A percentile compares a stretch with the other conserved stretches of the same genome.
phyloP scores from a whole-genome alignment of 2,797 vertebrate genomes.

The Margarornis squamiger region DNA sequence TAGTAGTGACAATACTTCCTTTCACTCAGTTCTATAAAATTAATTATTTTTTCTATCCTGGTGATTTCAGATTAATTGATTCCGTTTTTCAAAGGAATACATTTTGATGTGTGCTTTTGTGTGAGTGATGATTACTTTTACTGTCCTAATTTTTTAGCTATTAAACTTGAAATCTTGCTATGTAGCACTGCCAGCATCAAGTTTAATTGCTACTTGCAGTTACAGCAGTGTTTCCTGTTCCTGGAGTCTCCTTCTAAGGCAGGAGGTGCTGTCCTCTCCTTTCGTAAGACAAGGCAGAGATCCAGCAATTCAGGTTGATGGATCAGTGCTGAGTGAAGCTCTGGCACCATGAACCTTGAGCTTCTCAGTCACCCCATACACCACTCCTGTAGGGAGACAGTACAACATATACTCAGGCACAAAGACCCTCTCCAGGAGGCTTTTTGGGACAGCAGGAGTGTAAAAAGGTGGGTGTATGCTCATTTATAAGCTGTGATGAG shows the following conservation, averaged over 20 bases:
- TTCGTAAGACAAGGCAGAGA: not conserved
- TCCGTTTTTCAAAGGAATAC: not conserved
- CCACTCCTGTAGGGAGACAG: not conserved
- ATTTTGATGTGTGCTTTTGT: not conserved
- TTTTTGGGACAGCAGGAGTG: not conserved
- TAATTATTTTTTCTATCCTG: not conserved
- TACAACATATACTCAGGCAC: not conserved
- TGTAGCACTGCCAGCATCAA: not conserved
- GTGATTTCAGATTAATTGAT: slow-evolving; percentile 4
- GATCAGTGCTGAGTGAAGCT: rapidly evolving
- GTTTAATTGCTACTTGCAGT: not conserved
- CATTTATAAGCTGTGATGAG: not conserved
- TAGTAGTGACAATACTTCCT: not conserved
- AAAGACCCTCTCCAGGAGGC: not conserved
- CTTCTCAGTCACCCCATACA: not conserved
- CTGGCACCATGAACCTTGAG: not conserved
- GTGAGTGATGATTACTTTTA: not conserved
- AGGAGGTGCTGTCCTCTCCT: not conserved
- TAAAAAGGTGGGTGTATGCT: rapidly evolving
- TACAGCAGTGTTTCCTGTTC: not conserved
- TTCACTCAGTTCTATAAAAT: not conserved
- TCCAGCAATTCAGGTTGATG: not conserved
- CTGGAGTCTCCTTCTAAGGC: not conserved
- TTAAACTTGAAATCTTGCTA: not conserved
- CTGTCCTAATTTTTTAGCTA: not conserved